Evolutionary conservation across 2,113 vertebrate genomes (phyloP), one percentile per base, ranked within the genome.

Genomic region (Salvator merianae): DNA sequence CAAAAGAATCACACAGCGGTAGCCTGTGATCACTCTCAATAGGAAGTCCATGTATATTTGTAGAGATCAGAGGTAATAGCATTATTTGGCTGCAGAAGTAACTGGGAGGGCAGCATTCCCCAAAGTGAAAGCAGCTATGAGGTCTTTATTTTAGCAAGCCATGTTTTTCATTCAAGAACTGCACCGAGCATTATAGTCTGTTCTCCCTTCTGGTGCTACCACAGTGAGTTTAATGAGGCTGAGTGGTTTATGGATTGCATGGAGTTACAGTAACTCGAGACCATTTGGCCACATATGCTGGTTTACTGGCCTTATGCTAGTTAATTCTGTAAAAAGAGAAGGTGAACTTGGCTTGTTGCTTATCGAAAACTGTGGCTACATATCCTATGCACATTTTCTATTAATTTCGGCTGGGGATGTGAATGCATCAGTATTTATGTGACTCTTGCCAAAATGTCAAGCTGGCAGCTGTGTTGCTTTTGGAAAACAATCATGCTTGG

Each of bases 261-360:
- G 69, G 71, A 43, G 71, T 2, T 73, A 40, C 22, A 38, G 36
- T 73, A 40, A 73, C 4, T 73, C 22, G 36, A 73, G 38, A 43
- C 71, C 7, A 47, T 43, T 26, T 3, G 24, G 38, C 22, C 38
- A 72, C 36, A 26, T 43, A 22, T 47, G 24, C 71, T 28, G 43
- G 8, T 50, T 13, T 32, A 38, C 83, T 59, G 30, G 28, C 22
- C 66, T 0, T 40, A 81, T 0, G 0, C 26, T 79, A 24, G 55
- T 36, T n/a, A 30, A 16, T 43, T 43, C 2, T 79, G n/a, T 0
- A 0, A 47, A 53, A 82, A 0, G 38, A 65, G 43, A 9, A 7
- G 73, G n/a, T 77, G 2, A 22, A 81, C 10, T 84, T 22, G 36
- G 34, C 8, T 77, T 32, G 0, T 0, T n/a, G 74, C 74, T 8